Base-by-base conservation (phyloP, 2,888 invertebrate species). In the Punctoribates punctum region DNA sequence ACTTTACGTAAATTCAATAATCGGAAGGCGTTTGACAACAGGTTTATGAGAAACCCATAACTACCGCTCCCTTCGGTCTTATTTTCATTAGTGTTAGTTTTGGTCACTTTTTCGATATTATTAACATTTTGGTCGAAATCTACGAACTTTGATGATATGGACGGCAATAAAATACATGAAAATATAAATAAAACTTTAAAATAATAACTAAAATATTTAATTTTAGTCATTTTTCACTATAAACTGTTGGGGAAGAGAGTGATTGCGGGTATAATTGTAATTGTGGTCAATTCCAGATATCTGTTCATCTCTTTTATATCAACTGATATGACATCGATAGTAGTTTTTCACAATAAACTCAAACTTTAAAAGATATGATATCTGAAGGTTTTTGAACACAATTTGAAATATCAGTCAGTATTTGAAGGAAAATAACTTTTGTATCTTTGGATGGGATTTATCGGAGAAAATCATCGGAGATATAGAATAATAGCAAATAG, bases 1-100 rank as follows among this genome's bases (percentile, higher is more conserved):
- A 76, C 57, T 51, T 76, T 73, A 6, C 73, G 73, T 11, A 76
- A 62, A 60, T 76, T 76, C 9, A 76, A 25, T 34, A 76, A 76
- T 48, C 73, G 76, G 46, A 76, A 76, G 17, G 76, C 76, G 48
- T 73, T 76, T 11, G 38, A 48, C 4, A 76, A 23, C 62, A 76
- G 48, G 25, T 73, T 38, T 8, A 76, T 76, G 4, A 76, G 42
- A 57, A 67, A 73, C 9, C 42, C 60, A 65, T 62, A 54, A 73
- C 20, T 73, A 11, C 38, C 25, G 11, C n/a, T 42, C 3, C 17
- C 73, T 27, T 73, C 25, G 5, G 51, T 25, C 17, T 38, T 42
- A 72, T 17, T 20, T 2, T n/a, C 46, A 48, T 48, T 48, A 48
- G 1, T 13, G 27, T 25, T 72, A 34, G 4, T 65, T 27, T 65